phyloP scores from a whole-genome alignment of 2,888 invertebrate species.

The Dilophus febrilis region DNA sequence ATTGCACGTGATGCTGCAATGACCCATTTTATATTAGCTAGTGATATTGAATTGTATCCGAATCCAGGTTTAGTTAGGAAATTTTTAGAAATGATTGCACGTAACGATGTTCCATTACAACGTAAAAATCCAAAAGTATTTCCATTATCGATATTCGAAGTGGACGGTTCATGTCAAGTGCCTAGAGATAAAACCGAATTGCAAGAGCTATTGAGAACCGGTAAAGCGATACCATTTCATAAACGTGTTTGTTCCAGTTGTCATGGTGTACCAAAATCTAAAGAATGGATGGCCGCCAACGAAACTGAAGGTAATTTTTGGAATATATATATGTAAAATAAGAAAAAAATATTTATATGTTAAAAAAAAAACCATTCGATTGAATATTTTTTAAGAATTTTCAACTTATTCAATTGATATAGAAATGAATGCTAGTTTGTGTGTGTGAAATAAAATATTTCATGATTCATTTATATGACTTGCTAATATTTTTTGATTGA shows the following conservation, averaged over 20 bases:
- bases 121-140: slow-evolving; percentile 54
- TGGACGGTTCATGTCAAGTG: slow-evolving; percentile 44
- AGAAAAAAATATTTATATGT: background rate
- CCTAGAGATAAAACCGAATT: slow-evolving; percentile 58
- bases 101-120: slow-evolving; percentile 46
- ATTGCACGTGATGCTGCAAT: slow-evolving; percentile 69
- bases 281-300: slow-evolving; percentile 63
- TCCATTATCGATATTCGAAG: slow-evolving; percentile 79
- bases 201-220: slow-evolving; percentile 53
- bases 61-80: slow-evolving; percentile 62
- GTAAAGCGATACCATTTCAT: slow-evolving; percentile 79
- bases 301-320: slow-evolving; percentile 41
- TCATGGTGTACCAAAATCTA: slow-evolving; percentile 71
- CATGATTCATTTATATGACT: too few species aligned
- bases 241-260: slow-evolving; percentile 78
- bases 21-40: slow-evolving; percentile 68
- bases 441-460: too few species aligned
- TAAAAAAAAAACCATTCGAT: too few species aligned
- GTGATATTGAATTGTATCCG: slow-evolving; percentile 83
- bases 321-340: slow-evolving; percentile 23
- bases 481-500: too few species aligned
- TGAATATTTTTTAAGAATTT: too few species aligned
- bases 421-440: too few species aligned
- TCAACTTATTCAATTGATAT: too few species aligned
- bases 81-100: slow-evolving; percentile 72